These are phyloP conservation scores for Trichomycterus rosablanca DNA, from an alignment of 2,113 vertebrate species.

Conservation along the genomic window DNA sequence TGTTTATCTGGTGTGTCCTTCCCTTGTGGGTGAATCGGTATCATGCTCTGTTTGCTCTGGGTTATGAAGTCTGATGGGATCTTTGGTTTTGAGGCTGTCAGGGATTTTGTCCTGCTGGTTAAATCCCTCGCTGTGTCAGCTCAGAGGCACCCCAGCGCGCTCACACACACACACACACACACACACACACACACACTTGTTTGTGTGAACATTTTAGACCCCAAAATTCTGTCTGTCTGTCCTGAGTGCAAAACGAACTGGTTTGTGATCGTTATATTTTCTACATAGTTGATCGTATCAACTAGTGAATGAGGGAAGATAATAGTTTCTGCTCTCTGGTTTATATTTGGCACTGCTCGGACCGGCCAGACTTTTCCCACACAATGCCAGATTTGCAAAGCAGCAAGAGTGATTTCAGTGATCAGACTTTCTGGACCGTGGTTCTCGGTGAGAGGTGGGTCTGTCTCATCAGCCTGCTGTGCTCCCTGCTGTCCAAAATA, in stretches of 20 bases:
- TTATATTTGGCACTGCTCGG: constrained; percentile 29
- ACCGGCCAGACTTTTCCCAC: constrained; percentile 31
- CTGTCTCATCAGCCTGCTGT: constrained; percentile 49
- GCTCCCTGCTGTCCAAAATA: constrained; percentile 51
- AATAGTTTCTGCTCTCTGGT: constrained; percentile 2
- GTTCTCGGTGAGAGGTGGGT: constrained; percentile 40
- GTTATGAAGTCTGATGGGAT: constrained; percentile 38
- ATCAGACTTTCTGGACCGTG: constrained; percentile 46
- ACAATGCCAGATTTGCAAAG: constrained; percentile 40
- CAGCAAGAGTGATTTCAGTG: constrained; percentile 33
- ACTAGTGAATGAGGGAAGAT: constrained; percentile 29
- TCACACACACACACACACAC: constrained; percentile 12
- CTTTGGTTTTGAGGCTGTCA: constrained; percentile 12
- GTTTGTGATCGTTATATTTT: constrained; percentile 8
- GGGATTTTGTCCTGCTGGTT: constrained; percentile 40
- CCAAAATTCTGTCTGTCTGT: constrained; percentile 34
- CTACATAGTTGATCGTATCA: constrained; percentile 30
- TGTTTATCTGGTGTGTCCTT: background rate
- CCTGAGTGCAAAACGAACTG: constrained; percentile 36
- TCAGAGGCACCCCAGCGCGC: constrained; percentile 7
- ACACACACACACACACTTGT: constrained; percentile 43
- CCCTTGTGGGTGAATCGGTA: constrained; percentile 2
- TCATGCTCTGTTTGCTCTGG: constrained; percentile 23
- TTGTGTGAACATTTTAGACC: constrained; percentile 38
- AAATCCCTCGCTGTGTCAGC: constrained; percentile 49